phyloP scores from a whole-genome alignment of 2,113 vertebrate genomes.

The Lepisosteus osseus region DNA sequence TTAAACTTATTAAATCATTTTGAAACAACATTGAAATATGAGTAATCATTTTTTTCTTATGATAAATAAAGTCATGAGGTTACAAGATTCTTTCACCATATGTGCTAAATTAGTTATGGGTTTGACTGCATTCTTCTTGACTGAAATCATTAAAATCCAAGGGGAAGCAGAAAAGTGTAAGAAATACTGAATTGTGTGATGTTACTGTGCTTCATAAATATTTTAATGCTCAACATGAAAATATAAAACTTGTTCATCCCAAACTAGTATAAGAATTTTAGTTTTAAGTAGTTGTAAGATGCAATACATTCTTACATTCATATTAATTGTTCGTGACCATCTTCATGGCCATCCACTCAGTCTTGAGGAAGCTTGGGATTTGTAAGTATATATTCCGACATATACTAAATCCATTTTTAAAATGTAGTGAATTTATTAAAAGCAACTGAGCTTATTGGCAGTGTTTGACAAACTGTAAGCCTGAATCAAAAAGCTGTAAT shows the following conservation, averaged over 20 bases:
- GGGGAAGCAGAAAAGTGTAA: conserved; percentile 17
- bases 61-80: conserved; percentile 29
- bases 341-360: neutral
- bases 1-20: neutral
- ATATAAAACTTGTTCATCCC: neutral
- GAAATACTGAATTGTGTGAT: conserved; percentile 9
- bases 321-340: neutral
- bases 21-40: conserved; percentile 10
- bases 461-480: too few species aligned
- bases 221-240: neutral
- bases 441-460: too few species aligned
- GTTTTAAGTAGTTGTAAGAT: neutral
- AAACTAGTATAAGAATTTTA: neutral
- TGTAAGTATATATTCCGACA: too few species aligned
- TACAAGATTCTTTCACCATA: conserved; percentile 27
- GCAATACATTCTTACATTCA: neutral
- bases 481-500: too few species aligned
- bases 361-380: too few species aligned
- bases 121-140: conserved; percentile 42
- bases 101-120: conserved; percentile 38
- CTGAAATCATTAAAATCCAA: conserved; percentile 36
- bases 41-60: neutral
- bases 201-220: neutral
- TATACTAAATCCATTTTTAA: too few species aligned
- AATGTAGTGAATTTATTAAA: too few species aligned